phyloP scores from a whole-genome alignment of 2,888 invertebrate species.

The Helleia helle region DNA sequence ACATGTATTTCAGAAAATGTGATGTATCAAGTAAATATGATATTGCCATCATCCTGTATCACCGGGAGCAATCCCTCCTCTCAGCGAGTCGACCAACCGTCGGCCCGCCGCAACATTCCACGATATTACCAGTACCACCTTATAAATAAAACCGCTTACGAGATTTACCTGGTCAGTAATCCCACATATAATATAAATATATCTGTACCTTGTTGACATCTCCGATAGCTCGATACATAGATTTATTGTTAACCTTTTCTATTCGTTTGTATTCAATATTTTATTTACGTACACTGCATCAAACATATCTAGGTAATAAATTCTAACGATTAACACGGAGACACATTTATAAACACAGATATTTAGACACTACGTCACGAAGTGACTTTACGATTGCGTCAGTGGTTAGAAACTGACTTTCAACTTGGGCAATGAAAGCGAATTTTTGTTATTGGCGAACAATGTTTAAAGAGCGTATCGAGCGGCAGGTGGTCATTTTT shows the following conservation, averaged over 20 bases:
- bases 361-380: conserved; percentile 7
- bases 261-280: conserved; percentile 8
- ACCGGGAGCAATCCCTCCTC: conserved; percentile 28
- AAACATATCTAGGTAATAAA: conserved; percentile 6
- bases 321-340: conserved; percentile 2
- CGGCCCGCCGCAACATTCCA: conserved; percentile 52
- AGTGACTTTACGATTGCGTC: neutral
- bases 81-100: conserved; percentile 34
- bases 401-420: conserved; percentile 1
- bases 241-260: conserved; percentile 15
- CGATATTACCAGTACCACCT: conserved; percentile 54
- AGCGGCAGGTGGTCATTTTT: conserved; percentile 57
- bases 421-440: conserved; percentile 26
- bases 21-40: too few relatives aligned
- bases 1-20: too few relatives aligned
- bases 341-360: conserved; percentile 7
- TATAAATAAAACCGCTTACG: conserved; percentile 63
- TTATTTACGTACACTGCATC: conserved; percentile 6
- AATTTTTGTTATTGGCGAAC: conserved; percentile 44
- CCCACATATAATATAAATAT: conserved; percentile 34
- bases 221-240: conserved; percentile 29
- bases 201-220: conserved; percentile 51
- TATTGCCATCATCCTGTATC: conserved; percentile 36
- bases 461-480: conserved; percentile 53
- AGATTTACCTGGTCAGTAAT: conserved; percentile 50